Conservation (phyloP, 2,888 invertebrate species). For the Polylopha cassiicola region DNA sequence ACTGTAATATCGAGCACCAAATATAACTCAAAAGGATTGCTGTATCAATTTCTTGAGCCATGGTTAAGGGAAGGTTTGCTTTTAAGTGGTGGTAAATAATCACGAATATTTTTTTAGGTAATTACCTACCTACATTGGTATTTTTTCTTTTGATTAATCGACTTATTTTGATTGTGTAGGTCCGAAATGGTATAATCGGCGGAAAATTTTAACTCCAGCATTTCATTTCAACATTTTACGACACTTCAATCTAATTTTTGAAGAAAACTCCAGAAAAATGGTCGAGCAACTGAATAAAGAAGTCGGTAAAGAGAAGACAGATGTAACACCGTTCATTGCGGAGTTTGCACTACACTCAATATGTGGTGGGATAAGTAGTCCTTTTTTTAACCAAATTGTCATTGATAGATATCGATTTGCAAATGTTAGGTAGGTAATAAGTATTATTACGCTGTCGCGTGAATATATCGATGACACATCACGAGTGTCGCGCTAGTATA, state of each 20-base stretch:
- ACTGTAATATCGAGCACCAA: conserved; percentile 65
- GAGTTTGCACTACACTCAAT: conserved; percentile 78
- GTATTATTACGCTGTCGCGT: too few relatives aligned
- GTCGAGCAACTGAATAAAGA: conserved; percentile 43
- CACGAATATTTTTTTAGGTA: too few relatives aligned
- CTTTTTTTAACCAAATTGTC: too few relatives aligned
- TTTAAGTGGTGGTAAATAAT: conserved; percentile 52
- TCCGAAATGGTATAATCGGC: conserved; percentile 77
- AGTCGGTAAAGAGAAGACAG: conserved; percentile 40
- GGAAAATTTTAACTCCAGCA: conserved; percentile 79
- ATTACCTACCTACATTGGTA: too few relatives aligned
- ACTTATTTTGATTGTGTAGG: too few relatives aligned
- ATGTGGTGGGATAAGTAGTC: too few relatives aligned
- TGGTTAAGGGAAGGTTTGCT: conserved; percentile 76
- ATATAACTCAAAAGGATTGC: conserved; percentile 67
- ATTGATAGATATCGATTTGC: too few relatives aligned
- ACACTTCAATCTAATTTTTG: conserved; percentile 54
- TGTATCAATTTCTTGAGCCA: conserved; percentile 65
- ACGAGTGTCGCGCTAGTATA: too few relatives aligned
- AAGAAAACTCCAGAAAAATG: conserved; percentile 62
- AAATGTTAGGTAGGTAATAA: too few relatives aligned
- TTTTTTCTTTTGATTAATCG: too few relatives aligned
- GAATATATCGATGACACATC: too few relatives aligned
- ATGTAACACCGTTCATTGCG: conserved; percentile 77
- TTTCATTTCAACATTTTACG: conserved; percentile 81